Base-by-base conservation (phyloP, 1,140 invertebrate genomes). In the Drosophila persimilis region DNA sequence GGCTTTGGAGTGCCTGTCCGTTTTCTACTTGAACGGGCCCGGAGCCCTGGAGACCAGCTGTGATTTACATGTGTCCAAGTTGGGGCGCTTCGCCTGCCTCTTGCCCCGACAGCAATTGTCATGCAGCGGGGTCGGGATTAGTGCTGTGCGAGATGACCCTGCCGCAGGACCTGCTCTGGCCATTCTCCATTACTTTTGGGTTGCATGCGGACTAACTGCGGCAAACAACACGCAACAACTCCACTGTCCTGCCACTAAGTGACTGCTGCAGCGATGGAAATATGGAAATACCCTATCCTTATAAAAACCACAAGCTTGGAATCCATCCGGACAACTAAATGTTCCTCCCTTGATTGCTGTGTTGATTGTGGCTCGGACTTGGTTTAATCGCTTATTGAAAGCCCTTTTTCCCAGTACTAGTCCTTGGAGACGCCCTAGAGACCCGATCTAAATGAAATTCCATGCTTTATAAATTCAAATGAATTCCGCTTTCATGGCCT, bases 401-500 rank as follows among this genome's bases (percentile, higher is more conserved):
- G 85, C 80, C 76, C 2, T 29, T 75, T 51, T 51, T 55, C 51
- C 47, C 60, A 66, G 77, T 65, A 67, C 43, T 22, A 35, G 52
- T 45, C 13, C 26, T 48, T 31, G 24, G 24, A 22, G 13, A 43
- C 20, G 20, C 11, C 43, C 57, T 53, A 24, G 59, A n/a, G 43
- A 46, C 62, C 71, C 57, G 70, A 77, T 77, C 83, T 51, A 67
- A 69, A 88, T 78, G 62, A 78, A 81, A 75, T 72, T 67, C 62
- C 45, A 29, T 39, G 57, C 35, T 65, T 88, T 78, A 71, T 86
- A 81, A 76, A 88, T 86, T 78, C 88, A 88, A 88, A 86, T 88
- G 83, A 88, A 86, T 86, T 88, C 63, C 77, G 74, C 72, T 88
- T 81, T 81, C 78, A 88, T 85, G 83, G 50, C 78, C 65, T 52